Base-by-base conservation (phyloP, 2,888 invertebrate species). In the Cynaeus angustus region DNA sequence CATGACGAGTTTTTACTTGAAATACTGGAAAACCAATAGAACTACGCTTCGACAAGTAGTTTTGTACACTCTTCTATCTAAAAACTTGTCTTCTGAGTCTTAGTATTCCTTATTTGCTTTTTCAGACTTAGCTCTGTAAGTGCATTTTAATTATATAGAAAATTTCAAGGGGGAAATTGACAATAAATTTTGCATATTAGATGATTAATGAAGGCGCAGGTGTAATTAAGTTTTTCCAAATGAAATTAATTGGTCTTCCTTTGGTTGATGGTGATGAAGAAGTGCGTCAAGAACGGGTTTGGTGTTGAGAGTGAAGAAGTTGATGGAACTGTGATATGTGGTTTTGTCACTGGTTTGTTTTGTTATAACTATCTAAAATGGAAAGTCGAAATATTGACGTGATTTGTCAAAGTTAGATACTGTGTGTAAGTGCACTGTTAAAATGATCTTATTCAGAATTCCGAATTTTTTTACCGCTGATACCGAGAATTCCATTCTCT, bases 21-120 rank as follows among this genome's bases (percentile, higher is more conserved):
- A 68, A 64, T 55, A 41, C 33, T 16, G 50, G 68, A 62, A 69
- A 65, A 48, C 59, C 65, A 64, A 69, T 69, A 65, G 64, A 53
- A 33, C 30, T 8, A 2, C 14, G 21, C 13, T 52, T 13, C 33
- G 21, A 26, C 12, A 43, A 12, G 12, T 10, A 8, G 43, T 12
- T 43, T 43, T 14, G 26, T 16, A 13, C 9, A 46, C 16, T 21
- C 8, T 46, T 8, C 26, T 8, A 8, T 6, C 16, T 16, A n/a
- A 21, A 16, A 13, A 16, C 21, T 1, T 12, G 16, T 52, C 12
- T 4, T 13, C n/a, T 7, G 21, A 28, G 52, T 13, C n/a, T 7
- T 28, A 28, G 52, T 26, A 52, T 8, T 41, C 13, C 12, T 41
- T 41, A 12, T 41, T 41, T n/a, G 12, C 12, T 41, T 41, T 41